A percentile compares a stretch with the other conserved stretches of the same genome.
Conservation (phyloP, 1,140 invertebrate genomes). For the Brachionus koreanus region DNA sequence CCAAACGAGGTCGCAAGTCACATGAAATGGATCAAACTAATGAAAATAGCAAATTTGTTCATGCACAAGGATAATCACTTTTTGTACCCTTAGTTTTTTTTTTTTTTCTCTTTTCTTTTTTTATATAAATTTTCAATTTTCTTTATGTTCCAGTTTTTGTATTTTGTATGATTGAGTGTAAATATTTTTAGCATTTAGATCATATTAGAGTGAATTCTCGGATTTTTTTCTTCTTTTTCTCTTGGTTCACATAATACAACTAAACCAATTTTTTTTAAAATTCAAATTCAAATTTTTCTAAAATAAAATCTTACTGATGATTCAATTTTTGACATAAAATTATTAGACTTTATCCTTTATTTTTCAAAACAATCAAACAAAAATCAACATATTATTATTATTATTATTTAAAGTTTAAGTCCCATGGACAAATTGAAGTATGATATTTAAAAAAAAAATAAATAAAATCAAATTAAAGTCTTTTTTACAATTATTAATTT, state of each 20-base stretch:
- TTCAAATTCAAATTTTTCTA: not conserved
- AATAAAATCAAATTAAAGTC: no score
- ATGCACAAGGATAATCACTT: not conserved
- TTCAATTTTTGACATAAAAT: no score
- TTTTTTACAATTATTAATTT: no score
- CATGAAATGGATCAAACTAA: constrained; percentile 1
- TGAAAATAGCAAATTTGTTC: constrained; percentile 22
- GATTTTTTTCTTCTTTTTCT: not conserved
- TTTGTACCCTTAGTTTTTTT: not conserved
- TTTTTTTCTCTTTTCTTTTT: not conserved
- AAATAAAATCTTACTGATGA: not conserved
- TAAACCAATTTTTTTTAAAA: not conserved
- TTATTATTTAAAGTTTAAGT: no score
- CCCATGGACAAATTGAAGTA: no score
- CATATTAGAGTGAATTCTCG: not conserved
- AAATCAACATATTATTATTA: no score
- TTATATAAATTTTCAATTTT: not conserved
- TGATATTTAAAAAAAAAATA: no score
- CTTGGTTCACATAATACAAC: not conserved
- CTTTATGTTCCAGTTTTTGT: not conserved
- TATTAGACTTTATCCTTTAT: no score
- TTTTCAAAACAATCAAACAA: no score
- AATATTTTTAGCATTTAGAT: constrained; percentile 27
- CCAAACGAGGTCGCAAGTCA: constrained; percentile 15
- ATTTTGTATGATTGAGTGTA: not conserved